Conservation (phyloP, 1,140 invertebrate species). For the Anadara kagoshimensis region DNA sequence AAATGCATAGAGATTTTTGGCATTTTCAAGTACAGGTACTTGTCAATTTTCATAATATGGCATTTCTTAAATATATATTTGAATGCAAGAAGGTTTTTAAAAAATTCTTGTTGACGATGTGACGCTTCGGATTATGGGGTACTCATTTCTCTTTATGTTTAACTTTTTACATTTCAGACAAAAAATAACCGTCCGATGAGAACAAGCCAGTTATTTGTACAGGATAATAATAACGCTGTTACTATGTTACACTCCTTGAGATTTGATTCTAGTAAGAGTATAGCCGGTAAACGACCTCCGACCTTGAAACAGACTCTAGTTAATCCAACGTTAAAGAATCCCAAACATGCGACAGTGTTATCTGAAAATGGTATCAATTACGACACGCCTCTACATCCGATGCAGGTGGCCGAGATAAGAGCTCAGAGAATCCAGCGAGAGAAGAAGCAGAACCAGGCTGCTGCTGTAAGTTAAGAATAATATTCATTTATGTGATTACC, state of each 20-base stretch:
- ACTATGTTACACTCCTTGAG: constrained; percentile 82
- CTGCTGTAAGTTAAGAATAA: constrained; percentile 32
- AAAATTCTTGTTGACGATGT: background rate
- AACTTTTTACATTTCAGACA: constrained; percentile 62
- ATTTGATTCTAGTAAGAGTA: constrained; percentile 86
- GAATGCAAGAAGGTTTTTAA: background rate
- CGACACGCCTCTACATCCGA: constrained; percentile 87
- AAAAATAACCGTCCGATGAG: constrained; percentile 84
- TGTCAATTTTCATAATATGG: no score
- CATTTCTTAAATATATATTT: background rate
- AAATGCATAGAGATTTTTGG: no score
- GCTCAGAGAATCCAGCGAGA: constrained; percentile 89
- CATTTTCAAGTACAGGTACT: no score
- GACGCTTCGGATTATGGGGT: background rate
- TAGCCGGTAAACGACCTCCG: constrained; percentile 80
- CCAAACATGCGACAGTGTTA: constrained; percentile 88
- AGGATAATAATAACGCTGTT: constrained; percentile 88
- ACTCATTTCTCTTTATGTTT: background rate
- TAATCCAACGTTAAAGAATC: constrained; percentile 83
- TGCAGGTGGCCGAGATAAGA: constrained; percentile 87
- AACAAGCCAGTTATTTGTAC: constrained; percentile 86
- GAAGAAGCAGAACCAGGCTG: constrained; percentile 79
- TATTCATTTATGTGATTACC: no score
- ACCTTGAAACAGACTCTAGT: constrained; percentile 82
- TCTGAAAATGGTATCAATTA: constrained; percentile 89